Conservation (phyloP, 2,888 invertebrate species). For the Acanthosepion lycidas region DNA sequence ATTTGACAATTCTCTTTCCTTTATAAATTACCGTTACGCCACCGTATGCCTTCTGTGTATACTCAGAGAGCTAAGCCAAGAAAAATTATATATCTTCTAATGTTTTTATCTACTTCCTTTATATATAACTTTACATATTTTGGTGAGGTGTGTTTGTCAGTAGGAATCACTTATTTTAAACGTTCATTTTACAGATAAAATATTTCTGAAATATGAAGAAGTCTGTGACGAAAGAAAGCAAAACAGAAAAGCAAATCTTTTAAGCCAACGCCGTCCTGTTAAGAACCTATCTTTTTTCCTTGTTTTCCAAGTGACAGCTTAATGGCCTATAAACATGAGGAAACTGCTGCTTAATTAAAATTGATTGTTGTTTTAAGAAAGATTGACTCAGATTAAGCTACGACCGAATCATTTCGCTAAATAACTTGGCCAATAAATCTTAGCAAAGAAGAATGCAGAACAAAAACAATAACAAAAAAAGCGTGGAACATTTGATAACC, state of each 20-base stretch:
- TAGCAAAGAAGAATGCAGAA: background rate
- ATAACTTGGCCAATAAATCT: slow-evolving; percentile 9
- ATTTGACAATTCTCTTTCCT: background rate
- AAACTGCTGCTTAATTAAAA: slow-evolving; percentile 33
- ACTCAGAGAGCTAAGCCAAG: background rate
- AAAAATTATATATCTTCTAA: background rate
- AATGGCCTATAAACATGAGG: background rate
- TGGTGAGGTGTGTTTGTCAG: background rate
- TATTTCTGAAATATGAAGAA: slow-evolving; percentile 7
- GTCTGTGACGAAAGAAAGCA: background rate
- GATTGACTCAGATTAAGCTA: slow-evolving; percentile 21
- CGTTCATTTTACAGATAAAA: background rate
- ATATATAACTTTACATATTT: background rate
- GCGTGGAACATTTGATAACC: background rate
- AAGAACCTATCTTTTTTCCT: background rate
- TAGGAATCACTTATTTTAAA: background rate
- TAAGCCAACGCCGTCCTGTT: background rate
- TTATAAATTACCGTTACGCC: too few relatives aligned
- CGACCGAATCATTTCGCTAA: background rate
- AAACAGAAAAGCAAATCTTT: background rate
- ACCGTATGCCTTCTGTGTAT: background rate
- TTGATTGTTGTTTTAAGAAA: slow-evolving; percentile 18
- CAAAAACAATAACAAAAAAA: background rate
- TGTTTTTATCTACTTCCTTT: background rate
- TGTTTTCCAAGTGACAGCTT: slow-evolving; percentile 13